These are phyloP conservation scores for Rhipidura dahli DNA, from an alignment of 2,113 vertebrate species.

Conservation along the genomic window DNA sequence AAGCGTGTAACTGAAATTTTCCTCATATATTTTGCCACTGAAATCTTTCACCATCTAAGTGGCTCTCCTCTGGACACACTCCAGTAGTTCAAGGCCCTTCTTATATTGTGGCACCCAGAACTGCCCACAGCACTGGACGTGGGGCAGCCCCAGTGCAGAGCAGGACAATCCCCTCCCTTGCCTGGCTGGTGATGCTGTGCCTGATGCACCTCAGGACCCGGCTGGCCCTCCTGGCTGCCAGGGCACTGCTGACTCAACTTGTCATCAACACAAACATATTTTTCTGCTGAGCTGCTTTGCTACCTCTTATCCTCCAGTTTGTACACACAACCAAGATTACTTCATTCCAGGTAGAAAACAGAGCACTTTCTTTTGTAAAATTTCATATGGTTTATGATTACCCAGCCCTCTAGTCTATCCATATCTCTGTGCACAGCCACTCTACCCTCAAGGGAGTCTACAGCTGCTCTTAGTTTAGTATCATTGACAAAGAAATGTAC, in stretches of 20 bases:
- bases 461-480: neutral
- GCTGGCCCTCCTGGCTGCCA: neutral
- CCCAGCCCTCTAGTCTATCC: neutral
- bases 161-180: accelerated
- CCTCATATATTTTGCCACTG: neutral
- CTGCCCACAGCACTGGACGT: accelerated
- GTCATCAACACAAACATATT: neutral
- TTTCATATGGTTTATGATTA: neutral
- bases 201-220: accelerated
- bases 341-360: neutral
- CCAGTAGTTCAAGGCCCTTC: neutral
- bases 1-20: neutral
- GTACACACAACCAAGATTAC: neutral
- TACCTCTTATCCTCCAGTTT: neutral
- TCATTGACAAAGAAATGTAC: neutral
- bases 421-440: neutral
- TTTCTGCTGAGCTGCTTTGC: neutral
- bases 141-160: accelerated
- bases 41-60: neutral
- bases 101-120: accelerated
- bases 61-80: neutral
- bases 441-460: neutral
- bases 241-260: neutral
- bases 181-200: accelerated
- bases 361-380: neutral